Base-by-base conservation (phyloP, 2,797 vertebrate species). In the Poecilia picta region DNA sequence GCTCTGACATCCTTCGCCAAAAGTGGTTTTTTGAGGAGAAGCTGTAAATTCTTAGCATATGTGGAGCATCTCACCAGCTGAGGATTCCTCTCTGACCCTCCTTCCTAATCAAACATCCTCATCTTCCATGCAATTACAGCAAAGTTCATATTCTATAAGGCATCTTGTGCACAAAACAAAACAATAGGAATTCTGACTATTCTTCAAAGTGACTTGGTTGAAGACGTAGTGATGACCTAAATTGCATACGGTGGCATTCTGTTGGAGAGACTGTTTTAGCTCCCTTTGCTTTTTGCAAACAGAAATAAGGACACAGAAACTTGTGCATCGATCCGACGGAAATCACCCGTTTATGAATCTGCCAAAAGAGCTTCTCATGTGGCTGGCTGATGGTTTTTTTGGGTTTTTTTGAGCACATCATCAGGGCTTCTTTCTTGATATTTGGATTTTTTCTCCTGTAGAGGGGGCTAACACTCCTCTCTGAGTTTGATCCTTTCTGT, bases 1-100 rank as follows among this genome's bases (percentile, higher is more conserved):
- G 98, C 87, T 91, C 94, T 0, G 55, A 91, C 91, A 96, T 92
- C 0, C 90, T 90, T 49, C 81, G 89, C 77, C 98, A 99, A 89
- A 96, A 96, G 88, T 99, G 98, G 98, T 96, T 97, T 93, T 99
- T 99, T 90, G 95, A 96, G 93, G 97, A 97, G 84, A 95, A 90
- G 85, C 92, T 79, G 1, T 94, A 89, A 25, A 43, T 10, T 11
- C 1, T 49, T 15, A 51, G 74, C 45, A 36, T 70, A n/a, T 41
- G 5, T 72, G 41, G 3, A 74, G 23, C 45, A 31, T 57, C 74
- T 81, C 47, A 31, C 64, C 31, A 53, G 70, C 82, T 57, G 51
- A 83, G 57, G 55, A 62, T 51, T 53, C 64, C 2, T 71, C 5
- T 39, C 0, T 55, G 71, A 12, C 74, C 4, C 45, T 31, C 73